Percentiles rank a stretch among this genome's conserved stretches.
phyloP scores from a whole-genome alignment of 2,113 vertebrate genomes.

The Cichladusa arquata region DNA sequence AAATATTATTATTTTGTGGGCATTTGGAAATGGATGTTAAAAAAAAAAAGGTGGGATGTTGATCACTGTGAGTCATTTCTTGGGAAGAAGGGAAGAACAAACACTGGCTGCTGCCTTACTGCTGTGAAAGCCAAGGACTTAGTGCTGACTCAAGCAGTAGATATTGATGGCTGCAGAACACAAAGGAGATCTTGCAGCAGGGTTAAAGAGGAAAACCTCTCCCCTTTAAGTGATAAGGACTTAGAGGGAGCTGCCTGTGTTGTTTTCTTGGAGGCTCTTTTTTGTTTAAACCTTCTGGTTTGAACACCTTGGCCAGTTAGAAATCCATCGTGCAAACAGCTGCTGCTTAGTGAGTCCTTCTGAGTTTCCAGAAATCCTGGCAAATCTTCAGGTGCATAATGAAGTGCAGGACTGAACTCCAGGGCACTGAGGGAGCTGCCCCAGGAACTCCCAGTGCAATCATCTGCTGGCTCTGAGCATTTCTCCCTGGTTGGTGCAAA shows the following conservation, averaged over 20 bases:
- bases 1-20: constrained; percentile 49
- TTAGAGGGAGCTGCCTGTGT: neutral
- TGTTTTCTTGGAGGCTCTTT: neutral
- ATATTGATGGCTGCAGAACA: neutral
- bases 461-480: neutral
- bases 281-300: neutral
- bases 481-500: neutral
- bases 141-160: constrained; percentile 38
- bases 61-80: constrained; percentile 50
- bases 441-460: neutral
- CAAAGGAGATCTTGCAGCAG: neutral
- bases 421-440: neutral
- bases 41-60: constrained; percentile 11
- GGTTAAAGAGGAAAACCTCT: neutral
- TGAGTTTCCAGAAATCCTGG: neutral
- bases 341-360: neutral
- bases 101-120: neutral
- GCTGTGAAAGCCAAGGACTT: neutral
- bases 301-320: neutral
- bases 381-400: neutral
- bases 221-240: neutral
- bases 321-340: neutral
- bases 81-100: constrained; percentile 33
- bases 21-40: neutral
- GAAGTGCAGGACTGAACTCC: neutral